Conservation (phyloP, 1,140 invertebrate species). For the Hyles euphorbiae region DNA sequence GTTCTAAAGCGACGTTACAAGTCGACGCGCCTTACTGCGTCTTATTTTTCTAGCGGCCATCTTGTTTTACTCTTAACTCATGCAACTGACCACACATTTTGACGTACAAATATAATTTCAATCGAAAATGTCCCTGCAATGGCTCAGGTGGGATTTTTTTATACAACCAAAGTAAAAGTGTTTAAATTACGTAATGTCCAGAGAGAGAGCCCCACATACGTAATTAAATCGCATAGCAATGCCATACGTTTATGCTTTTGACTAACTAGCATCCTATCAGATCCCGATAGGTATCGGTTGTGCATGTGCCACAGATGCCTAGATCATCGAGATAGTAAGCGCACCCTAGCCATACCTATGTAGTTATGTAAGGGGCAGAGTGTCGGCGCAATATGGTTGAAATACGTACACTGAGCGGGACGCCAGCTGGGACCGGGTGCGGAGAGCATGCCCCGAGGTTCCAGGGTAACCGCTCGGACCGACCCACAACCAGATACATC, state of each 20-base stretch:
- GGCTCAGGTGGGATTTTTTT: too few relatives aligned
- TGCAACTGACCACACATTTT: constrained; percentile 20
- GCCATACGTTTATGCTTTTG: too few relatives aligned
- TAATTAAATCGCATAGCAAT: too few relatives aligned
- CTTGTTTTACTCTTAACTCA: constrained; percentile 48
- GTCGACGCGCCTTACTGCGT: constrained; percentile 56
- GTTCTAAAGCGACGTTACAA: constrained; percentile 62
- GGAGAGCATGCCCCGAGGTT: constrained; percentile 47
- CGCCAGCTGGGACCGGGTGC: constrained; percentile 44
- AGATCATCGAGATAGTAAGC: constrained; percentile 38
- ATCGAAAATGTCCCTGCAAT: too few relatives aligned
- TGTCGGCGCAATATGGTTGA: constrained; percentile 67
- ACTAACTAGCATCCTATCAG: too few relatives aligned
- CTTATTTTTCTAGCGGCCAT: constrained; percentile 66
- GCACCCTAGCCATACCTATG: constrained; percentile 49
- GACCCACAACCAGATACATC: constrained; percentile 63
- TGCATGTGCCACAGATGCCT: constrained; percentile 28
- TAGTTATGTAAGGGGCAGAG: constrained; percentile 38
- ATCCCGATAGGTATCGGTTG: too few relatives aligned
- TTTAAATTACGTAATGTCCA: too few relatives aligned
- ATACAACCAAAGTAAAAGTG: too few relatives aligned
- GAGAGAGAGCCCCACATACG: too few relatives aligned
- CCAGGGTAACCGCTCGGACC: constrained; percentile 52
- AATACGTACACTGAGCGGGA: constrained; percentile 66
- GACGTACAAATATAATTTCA: background rate